Evolutionary conservation across 2,888 invertebrate species (phyloP).

Genomic region (Eueremaeus valkanovi): DNA sequence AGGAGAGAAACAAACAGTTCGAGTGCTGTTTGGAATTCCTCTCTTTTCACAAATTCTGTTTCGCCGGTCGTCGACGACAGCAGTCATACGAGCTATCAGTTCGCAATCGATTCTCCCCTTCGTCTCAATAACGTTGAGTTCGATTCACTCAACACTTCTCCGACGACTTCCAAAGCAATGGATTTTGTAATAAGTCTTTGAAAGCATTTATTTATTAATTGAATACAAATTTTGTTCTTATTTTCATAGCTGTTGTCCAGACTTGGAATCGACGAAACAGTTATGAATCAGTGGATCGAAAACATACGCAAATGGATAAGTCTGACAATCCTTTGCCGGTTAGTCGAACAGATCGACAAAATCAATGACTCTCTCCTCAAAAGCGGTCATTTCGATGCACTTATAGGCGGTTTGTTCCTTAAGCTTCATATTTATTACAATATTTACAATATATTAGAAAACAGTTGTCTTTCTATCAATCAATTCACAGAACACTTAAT

Average conservation of each 20-base stretch:
- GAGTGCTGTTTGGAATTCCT: neutral
- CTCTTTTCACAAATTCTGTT: neutral
- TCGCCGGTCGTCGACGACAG: neutral
- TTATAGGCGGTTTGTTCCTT: constrained; percentile 56
- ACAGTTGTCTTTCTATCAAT: too few relatives aligned
- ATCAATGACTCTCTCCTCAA: constrained; percentile 67
- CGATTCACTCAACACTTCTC: constrained; percentile 40
- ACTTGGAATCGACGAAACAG: constrained; percentile 63
- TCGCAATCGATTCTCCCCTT: constrained; percentile 41
- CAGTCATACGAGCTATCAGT: constrained; percentile 40
- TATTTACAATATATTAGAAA: too few relatives aligned
- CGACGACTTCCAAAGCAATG: constrained; percentile 28
- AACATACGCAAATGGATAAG: constrained; percentile 82
- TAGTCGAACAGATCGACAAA: constrained; percentile 68
- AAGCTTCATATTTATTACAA: too few relatives aligned
- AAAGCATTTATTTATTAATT: neutral
- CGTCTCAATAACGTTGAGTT: constrained; percentile 41
- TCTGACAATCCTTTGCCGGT: constrained; percentile 70
- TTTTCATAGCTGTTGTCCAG: constrained; percentile 51
- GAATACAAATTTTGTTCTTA: neutral
- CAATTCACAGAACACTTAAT: too few relatives aligned
- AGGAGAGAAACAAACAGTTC: constrained; percentile 20
- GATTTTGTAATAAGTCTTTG: constrained; percentile 22
- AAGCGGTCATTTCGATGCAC: constrained; percentile 59
- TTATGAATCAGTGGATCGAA: constrained; percentile 71